Percentiles rank a stretch among this genome's conserved stretches.
These are phyloP conservation scores for Picathartes gymnocephalus DNA, from an alignment of 2,113 vertebrate genomes.

Conservation along the genomic window DNA sequence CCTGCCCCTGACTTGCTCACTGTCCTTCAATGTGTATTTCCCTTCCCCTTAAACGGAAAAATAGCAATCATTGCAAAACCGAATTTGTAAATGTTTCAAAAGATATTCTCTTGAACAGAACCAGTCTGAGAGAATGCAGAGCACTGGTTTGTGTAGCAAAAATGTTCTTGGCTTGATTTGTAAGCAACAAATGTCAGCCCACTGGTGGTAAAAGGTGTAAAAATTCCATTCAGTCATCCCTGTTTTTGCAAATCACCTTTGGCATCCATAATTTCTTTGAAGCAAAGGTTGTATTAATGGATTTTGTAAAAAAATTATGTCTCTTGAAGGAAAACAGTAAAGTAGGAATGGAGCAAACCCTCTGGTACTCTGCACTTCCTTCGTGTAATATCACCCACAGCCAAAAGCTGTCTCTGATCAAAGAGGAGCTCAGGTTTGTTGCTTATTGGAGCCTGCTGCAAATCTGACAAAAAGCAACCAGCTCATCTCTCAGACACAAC, in stretches of 20 bases:
- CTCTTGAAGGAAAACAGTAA: not conserved
- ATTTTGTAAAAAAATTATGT: not conserved
- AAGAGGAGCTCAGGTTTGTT: not conserved
- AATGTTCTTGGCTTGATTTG: not conserved
- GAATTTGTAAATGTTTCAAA: not conserved
- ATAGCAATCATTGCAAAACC: not conserved
- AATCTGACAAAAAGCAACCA: not conserved
- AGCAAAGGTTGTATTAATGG: not conserved
- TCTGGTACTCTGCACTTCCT: not conserved
- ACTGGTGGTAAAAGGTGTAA: not conserved
- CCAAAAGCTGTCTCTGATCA: not conserved
- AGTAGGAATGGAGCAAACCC: not conserved
- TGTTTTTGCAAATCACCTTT: not conserved
- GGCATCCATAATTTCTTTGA: not conserved
- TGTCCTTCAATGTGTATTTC: not conserved
- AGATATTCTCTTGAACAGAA: not conserved
- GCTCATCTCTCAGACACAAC: not conserved
- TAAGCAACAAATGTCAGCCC: not conserved
- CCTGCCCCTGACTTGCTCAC: not conserved
- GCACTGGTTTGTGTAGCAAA: not conserved
- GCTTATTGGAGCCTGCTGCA: not conserved
- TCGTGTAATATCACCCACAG: accelerated
- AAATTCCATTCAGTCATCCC: not conserved
- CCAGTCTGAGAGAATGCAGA: not conserved
- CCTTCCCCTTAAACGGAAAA: not conserved